Conservation (phyloP, 2,888 invertebrate genomes). For the Petrophora chlorosata region DNA sequence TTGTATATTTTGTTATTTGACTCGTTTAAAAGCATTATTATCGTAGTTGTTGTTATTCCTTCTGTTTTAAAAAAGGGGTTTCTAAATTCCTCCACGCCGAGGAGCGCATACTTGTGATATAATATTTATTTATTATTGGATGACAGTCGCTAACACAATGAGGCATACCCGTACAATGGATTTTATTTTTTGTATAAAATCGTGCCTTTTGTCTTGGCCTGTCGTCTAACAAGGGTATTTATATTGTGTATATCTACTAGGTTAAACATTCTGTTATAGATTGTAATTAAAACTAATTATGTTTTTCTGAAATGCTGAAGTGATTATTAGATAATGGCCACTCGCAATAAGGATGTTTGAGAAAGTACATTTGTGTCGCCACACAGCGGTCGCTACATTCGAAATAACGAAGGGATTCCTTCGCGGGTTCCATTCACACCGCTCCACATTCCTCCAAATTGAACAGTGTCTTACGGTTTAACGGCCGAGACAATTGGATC, state of each 20-base stretch:
- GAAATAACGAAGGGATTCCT: slow-evolving; percentile 36
- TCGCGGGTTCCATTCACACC: slow-evolving; percentile 13
- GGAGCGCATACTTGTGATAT: slow-evolving; percentile 74
- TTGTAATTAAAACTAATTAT: slow-evolving; percentile 71
- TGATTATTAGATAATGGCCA: slow-evolving; percentile 68
- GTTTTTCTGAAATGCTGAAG: slow-evolving; percentile 73
- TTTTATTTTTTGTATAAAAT: slow-evolving; percentile 83
- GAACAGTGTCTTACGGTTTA: slow-evolving; percentile 7
- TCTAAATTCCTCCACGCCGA: slow-evolving; percentile 55
- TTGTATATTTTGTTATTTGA: slow-evolving; percentile 40
- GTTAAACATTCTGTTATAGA: slow-evolving; percentile 64
- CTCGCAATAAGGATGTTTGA: slow-evolving; percentile 67
- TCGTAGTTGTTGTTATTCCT: slow-evolving; percentile 42
- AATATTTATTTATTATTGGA: slow-evolving; percentile 74
- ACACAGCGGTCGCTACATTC: slow-evolving; percentile 33
- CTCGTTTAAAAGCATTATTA: slow-evolving; percentile 30
- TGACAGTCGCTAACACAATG: slow-evolving; percentile 81
- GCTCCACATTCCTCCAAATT: slow-evolving; percentile 24
- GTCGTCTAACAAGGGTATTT: slow-evolving; percentile 79
- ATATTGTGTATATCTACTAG: slow-evolving; percentile 70
- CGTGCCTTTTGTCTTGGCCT: slow-evolving; percentile 82
- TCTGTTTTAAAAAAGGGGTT: slow-evolving; percentile 45
- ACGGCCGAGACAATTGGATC: slow-evolving; percentile 1
- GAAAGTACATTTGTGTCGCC: slow-evolving; percentile 34
- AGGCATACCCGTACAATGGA: slow-evolving; percentile 79